Evolutionary conservation across 2,888 invertebrate genomes (phyloP).

Genomic region (Monoplex corrugatus): DNA sequence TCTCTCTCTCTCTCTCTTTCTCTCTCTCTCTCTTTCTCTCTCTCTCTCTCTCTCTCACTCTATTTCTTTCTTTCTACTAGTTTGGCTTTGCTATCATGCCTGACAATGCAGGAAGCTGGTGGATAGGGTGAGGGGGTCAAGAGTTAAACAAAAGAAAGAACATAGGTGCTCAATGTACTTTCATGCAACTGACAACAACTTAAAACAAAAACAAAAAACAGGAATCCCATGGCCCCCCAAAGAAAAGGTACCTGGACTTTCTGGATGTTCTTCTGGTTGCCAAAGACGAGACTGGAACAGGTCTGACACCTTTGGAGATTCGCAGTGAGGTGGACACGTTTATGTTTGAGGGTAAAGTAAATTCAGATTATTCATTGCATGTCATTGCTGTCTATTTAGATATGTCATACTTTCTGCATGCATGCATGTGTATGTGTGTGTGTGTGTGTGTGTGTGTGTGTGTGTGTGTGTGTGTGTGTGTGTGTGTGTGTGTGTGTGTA

Average conservation of each 20-base stretch:
- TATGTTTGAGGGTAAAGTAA: slow-evolving; percentile 63
- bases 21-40: slow-evolving; percentile 46
- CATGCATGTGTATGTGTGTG: background rate
- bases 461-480: background rate
- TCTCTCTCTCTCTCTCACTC: too few species aligned
- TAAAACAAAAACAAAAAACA: too few species aligned
- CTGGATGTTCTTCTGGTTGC: slow-evolving; percentile 68
- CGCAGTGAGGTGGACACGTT: slow-evolving; percentile 72
- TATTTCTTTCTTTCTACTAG: too few species aligned
- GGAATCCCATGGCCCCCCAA: slow-evolving; percentile 48
- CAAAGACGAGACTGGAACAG: slow-evolving; percentile 65
- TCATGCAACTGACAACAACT: too few species aligned
- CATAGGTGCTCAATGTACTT: too few species aligned
- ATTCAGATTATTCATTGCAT: background rate
- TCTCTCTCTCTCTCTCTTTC: slow-evolving; percentile 47
- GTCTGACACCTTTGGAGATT: slow-evolving; percentile 69
- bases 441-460: background rate
- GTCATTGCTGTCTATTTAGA: background rate
- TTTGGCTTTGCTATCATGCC: too few species aligned
- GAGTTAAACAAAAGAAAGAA: too few species aligned
- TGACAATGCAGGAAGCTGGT: too few species aligned
- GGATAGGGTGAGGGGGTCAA: too few species aligned
- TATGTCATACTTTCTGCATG: background rate
- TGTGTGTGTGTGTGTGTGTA: background rate
- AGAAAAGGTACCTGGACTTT: slow-evolving; percentile 60